Base-by-base conservation (phyloP, 2,113 vertebrate genomes). In the Tretioscincus oriximinensis region DNA sequence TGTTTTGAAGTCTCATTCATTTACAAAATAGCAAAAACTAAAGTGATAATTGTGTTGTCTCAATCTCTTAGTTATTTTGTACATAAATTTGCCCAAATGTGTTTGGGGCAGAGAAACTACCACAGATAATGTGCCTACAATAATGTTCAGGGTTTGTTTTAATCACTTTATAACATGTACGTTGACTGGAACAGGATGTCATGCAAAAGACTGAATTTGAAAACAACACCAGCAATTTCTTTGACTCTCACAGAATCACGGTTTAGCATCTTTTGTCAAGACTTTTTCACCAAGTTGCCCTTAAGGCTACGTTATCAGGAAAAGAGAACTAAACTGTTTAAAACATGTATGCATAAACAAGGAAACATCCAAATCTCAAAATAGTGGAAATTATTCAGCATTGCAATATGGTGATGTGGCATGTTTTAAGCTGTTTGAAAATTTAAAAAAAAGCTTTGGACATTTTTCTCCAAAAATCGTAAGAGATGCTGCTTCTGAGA, bases 71-170 rank as follows among this genome's bases (percentile, higher is more conserved):
- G 10, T 49, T 69, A 29, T 18, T 77, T 82, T 63, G 87, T 69
- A 41, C 60, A 60, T 81, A 76, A 41, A 64, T 73, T 86, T 85
- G 83, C 3, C 24, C 84, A 18, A 74, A 10, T 85, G 51, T 83
- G 80, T 87, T 80, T 86, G 73, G 86, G 87, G 88, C 89, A 87
- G 86, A 85, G 86, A 91, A 92, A 80, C 85, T 91, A 70, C 73
- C 93, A 76, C 86, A 87, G 88, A 92, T 83, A 88, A 88, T 85
- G 90, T 93, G 92, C 92, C 93, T 95, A 63, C 90, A 76, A 86
- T 78, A 24, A 71, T 85, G 76, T 84, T 94, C 24, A 47, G 80
- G 88, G 92, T 93, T 90, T 29, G 2, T 1, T 18, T 88, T 82
- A 88, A 93, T 88, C 92, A 94, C 89, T 18, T 8, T 22, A 88